Evolutionary conservation across 2,888 invertebrate species (phyloP), one percentile per base, ranked within the genome.

Genomic region (Napeogenes inachia): DNA sequence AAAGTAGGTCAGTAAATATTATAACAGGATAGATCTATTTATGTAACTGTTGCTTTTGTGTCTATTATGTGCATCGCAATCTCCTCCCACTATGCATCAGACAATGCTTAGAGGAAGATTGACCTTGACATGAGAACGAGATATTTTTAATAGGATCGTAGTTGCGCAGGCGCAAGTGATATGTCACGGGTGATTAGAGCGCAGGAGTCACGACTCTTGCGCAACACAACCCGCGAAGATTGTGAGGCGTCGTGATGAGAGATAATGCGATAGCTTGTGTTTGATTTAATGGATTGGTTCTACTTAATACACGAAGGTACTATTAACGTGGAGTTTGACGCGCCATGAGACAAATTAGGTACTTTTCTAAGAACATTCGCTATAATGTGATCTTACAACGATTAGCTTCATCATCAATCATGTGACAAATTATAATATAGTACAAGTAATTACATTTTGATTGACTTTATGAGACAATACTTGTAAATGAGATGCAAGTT

Each of bases 151-250:
- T 73, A 66, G 63, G 66, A 64, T 60, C 62, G 53, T 54, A 54
- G 59, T 65, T 69, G 68, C 68, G 64, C 62, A 66, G 71, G 73
- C 75, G 74, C 70, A 67, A 68, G 67, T 71, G 75, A 74, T 75
- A 73, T 76, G 78, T 78, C 75, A 71, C 73, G 69, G 71, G 73
- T 73, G 82, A 82, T 84, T 77, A 77, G 73, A 70, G 70, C 74
- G 76, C 73, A 65, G 69, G 65, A 76, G 78, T 82, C 85, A 86
- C 85, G 85, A 84, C 71, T 66, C 69, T 84, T 84, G 76, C 76
- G 78, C 80, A 78, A 84, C 21, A 54, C 35, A 45, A 60, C 45
- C 54, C 45, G 60, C 35, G 56, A 62, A 62, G 68, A 64, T 65
- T 62, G 64, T 68, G 58, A 59, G 56, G 58, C 61, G 63, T 65